These are phyloP conservation scores for Hofmannophila pseudospretella DNA, from an alignment of 2,888 invertebrate genomes.

Conservation along the genomic window DNA sequence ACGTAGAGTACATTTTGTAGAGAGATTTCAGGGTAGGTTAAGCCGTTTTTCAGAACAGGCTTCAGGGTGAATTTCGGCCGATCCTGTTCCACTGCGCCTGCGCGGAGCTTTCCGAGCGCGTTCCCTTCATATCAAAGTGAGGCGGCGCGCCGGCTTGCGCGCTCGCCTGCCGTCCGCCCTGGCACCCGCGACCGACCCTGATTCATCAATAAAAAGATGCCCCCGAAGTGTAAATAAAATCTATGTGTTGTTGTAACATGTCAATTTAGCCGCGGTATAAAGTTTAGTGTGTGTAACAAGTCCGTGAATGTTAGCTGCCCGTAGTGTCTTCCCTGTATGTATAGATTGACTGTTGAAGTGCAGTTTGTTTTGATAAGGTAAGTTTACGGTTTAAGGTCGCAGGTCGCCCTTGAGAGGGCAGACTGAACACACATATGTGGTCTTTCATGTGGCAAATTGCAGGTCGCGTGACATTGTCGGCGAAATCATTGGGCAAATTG, in stretches of 20 bases:
- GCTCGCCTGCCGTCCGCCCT: conserved; percentile 73
- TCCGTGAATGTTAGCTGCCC: conserved; percentile 28
- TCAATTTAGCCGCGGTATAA: conserved; percentile 48
- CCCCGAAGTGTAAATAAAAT: conserved; percentile 32
- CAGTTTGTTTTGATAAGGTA: conserved; percentile 66
- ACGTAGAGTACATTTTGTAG: conserved; percentile 19
- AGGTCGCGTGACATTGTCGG: conserved; percentile 43
- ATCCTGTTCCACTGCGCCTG: conserved; percentile 66
- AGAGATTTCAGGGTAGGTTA: conserved; percentile 21
- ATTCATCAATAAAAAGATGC: conserved; percentile 63
- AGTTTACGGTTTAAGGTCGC: conserved; percentile 56
- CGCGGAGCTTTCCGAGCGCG: conserved; percentile 53
- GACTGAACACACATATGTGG: conserved; percentile 26
- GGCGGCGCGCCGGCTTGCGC: conserved; percentile 77
- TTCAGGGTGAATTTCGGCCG: conserved; percentile 62
- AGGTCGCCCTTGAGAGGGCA: conserved; percentile 54
- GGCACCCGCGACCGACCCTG: conserved; percentile 46
- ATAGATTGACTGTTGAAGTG: conserved; percentile 38
- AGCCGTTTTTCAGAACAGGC: conserved; percentile 24
- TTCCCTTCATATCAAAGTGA: conserved; percentile 61
- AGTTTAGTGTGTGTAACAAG: conserved; percentile 10
- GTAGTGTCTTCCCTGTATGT: conserved; percentile 60
- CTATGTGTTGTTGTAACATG: conserved; percentile 41
- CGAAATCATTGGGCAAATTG: conserved; percentile 49
- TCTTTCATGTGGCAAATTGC: conserved; percentile 36